Evolutionary conservation across 2,797 vertebrate species (phyloP).

Genomic region (Platyrinchus mystaceus): DNA sequence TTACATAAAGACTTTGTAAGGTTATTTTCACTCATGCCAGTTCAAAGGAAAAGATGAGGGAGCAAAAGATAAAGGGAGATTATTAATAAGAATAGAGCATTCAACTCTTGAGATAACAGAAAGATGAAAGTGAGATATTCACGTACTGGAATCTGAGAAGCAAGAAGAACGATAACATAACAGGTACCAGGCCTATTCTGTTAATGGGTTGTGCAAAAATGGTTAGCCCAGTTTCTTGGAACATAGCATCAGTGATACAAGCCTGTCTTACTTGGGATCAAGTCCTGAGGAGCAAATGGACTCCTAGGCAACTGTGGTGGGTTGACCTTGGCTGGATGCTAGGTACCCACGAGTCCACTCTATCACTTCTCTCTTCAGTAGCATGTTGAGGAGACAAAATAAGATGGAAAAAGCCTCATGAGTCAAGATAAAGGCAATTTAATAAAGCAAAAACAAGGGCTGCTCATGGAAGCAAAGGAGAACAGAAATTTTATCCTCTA

Average conservation of each 20-base stretch:
- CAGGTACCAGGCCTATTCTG: neutral
- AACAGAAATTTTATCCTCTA: neutral
- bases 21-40: neutral
- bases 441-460: neutral
- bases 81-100: neutral
- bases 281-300: neutral
- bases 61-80: neutral
- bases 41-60: neutral
- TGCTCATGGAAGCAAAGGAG: neutral
- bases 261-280: neutral
- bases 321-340: neutral
- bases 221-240: neutral
- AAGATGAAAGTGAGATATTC: neutral
- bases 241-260: neutral
- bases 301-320: neutral
- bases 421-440: neutral
- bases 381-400: neutral
- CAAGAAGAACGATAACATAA: fast-evolving
- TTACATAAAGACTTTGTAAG: neutral
- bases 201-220: neutral
- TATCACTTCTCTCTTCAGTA: fast-evolving
- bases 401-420: neutral
- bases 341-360: neutral
- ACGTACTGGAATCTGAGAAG: neutral
- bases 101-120: neutral